Evolutionary conservation across 2,113 vertebrate genomes (phyloP).

Genomic region (Hucho hucho): DNA sequence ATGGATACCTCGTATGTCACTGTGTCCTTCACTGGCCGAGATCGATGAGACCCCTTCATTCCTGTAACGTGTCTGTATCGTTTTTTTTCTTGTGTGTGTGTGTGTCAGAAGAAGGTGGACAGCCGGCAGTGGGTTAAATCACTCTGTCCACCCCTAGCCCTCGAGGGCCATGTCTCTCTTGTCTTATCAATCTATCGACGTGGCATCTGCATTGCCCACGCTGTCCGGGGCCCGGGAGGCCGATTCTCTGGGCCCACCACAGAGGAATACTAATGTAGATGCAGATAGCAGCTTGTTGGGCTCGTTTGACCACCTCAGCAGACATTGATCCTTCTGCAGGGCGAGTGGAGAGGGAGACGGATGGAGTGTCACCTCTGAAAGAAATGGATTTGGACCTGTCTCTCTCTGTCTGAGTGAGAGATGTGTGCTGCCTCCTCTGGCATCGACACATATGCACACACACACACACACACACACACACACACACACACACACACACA

Average conservation of each 20-base stretch:
- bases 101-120: not conserved
- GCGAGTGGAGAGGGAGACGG: conserved; percentile 53
- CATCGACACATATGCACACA: no score
- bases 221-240: conserved; percentile 31
- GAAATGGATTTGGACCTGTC: conserved; percentile 58
- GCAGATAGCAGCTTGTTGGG: conserved; percentile 57
- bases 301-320: conserved; percentile 76
- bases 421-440: no score
- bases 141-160: conserved; percentile 20
- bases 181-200: conserved; percentile 78
- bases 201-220: conserved; percentile 53
- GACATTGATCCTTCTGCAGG: conserved; percentile 73
- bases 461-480: no score
- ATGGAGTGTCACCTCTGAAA: conserved; percentile 70
- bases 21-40: conserved; percentile 45
- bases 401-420: not conserved
- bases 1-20: conserved; percentile 67
- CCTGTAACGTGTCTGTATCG: conserved; percentile 57
- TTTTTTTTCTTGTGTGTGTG: not conserved
- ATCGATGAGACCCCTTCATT: conserved; percentile 49
- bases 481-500: no score
- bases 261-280: conserved; percentile 75
- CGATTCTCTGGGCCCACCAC: conserved; percentile 41
- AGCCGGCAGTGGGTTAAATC: conserved; percentile 16
- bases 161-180: conserved; percentile 59